Base-by-base conservation (phyloP, 2,888 invertebrate genomes). In the Anticlea derivata region DNA sequence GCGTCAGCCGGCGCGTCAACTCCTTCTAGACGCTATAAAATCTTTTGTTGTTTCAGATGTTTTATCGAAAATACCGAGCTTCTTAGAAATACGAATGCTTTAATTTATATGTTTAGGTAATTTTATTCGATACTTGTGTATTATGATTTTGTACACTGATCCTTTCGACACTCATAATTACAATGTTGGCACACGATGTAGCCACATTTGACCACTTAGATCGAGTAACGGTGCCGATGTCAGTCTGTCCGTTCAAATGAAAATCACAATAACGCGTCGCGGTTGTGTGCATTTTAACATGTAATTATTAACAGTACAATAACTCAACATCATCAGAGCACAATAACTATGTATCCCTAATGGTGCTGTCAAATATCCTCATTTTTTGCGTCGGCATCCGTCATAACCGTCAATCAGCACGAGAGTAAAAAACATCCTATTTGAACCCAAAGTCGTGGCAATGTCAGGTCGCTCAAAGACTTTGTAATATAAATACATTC, bases 161-260 rank as follows among this genome's bases (percentile, higher is more conserved):
- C 24, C 17, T 24, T 49, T 41, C 5, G 27, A 29, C 30, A 37
- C 17, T 7, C 24, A 23, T 27, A 38, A 53, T 43, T 26, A 50
- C 40, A 31, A 37, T 49, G 54, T 54, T 50, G 49, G 50, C 47
- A 54, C 51, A 55, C 26, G 47, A 55, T 55, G 35, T 47, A 48
- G 33, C 35, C 54, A 50, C 41, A 45, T 51, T 57, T 57, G 54
- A 48, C 56, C 61, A 69, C 66, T 72, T 70, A 70, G 74, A 73
- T 73, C 74, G 65, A 65, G 63, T 83, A 86, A 83, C 83, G 83
- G 85, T 73, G 58, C 58, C 57, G 45, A 62, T 73, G 78, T 76
- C 78, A 75, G 61, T 55, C 61, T 73, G 80, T 76, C 79, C 61
- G 63, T 75, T 77, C 68, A 65, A 70, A 78, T 81, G 68, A 80